Evolutionary conservation across 2,797 vertebrate species (phyloP), one percentile per base, ranked within the genome.

Genomic region (Anguilla pacifica): DNA sequence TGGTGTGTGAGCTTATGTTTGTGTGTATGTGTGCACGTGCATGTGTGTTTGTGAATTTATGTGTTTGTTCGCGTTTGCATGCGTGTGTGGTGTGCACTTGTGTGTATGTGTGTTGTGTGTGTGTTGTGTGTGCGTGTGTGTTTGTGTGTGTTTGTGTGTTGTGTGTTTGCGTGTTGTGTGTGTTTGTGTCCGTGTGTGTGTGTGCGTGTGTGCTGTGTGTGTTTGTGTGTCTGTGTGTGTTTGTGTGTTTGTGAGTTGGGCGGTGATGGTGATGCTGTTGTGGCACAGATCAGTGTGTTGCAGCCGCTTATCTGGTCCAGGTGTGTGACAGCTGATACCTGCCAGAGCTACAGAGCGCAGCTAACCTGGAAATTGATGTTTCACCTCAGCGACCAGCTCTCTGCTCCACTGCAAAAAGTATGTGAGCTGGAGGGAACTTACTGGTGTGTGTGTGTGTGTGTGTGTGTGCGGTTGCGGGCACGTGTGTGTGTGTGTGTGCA

Each of bases 331-430:
- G 94, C 95, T 96, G 96, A 97, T 97, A 96, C 96, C 95, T 96
- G 95, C 94, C 93, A 91, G 93, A 95, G 95, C 93, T 93, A 94
- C 94, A 89, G 94, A 94, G 95, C 95, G 96, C 96, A 96, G 95
- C 95, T 96, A 96, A 96, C 96, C 96, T 96, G 95, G 96, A 97
- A 97, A 96, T 97, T 96, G 94, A 95, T 95, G 96, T 96, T 96
- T 96, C 96, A 96, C 96, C 95, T 95, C 96, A 96, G 92, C 92
- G 91, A 93, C 92, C 93, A 91, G 92, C 95, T 94, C 94, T 94
- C 90, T 94, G 94, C 95, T 95, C 91, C 88, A 86, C 88, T 90
- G 94, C 94, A 89, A 91, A 90, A 87, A 92, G 88, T 91, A 92
- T 70, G 87, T 87, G 85, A 89, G 81, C 82, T 51, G 67, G 67